Evolutionary conservation across 2,797 vertebrate genomes (phyloP).

Genomic region (Enteromius trimaculatus): DNA sequence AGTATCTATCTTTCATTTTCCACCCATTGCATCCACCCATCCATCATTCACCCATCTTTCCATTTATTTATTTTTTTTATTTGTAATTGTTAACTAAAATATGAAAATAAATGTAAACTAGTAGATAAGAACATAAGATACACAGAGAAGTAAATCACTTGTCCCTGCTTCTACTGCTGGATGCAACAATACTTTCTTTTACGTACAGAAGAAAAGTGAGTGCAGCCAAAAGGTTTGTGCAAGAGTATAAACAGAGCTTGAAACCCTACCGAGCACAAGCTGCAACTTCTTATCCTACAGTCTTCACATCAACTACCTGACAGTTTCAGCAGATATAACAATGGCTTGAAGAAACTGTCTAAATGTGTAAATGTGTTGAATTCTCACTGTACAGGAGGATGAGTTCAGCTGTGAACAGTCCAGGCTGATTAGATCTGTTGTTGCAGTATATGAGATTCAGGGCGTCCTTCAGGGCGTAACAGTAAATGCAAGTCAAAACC

Average conservation of each 20-base stretch:
- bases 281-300: neutral
- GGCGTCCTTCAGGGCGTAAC: neutral
- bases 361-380: constrained; percentile 39
- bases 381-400: constrained; percentile 61
- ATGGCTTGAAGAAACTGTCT: constrained; percentile 26
- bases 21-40: too few species aligned
- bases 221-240: neutral
- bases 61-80: too few species aligned
- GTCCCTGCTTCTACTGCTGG: neutral
- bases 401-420: constrained; percentile 69
- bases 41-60: too few species aligned
- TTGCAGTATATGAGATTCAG: constrained; percentile 66
- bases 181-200: neutral
- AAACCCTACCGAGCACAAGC: neutral
- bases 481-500: neutral
- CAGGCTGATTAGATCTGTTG: constrained; percentile 71
- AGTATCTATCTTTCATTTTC: too few species aligned
- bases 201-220: neutral
- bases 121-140: neutral
- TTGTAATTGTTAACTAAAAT: too few species aligned
- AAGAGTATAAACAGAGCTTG: neutral
- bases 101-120: neutral
- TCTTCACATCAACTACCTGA: constrained; percentile 58
- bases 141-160: neutral
- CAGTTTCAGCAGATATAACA: constrained; percentile 70